Base-by-base conservation (phyloP, 37 sponge, comb jelly and placozoan species). In the Mnemiopsis leidyi region DNA sequence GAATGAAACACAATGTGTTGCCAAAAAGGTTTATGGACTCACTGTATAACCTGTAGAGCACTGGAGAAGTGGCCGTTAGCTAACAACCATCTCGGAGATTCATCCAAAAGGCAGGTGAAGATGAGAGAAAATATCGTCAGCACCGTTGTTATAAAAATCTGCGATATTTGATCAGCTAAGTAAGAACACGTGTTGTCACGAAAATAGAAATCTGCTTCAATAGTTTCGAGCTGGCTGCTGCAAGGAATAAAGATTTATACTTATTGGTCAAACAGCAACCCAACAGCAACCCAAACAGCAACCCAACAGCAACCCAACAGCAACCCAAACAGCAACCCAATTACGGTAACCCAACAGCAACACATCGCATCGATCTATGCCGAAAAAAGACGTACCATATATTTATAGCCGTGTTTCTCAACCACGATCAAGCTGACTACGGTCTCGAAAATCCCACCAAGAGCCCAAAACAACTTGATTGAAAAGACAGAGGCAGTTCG, bases 381-480 rank as follows among this genome's bases (percentile, higher is more conserved):
- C n/a, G n/a, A n/a, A n/a, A n/a, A n/a, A n/a, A n/a, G n/a, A n/a
- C 25, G 20, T 71, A 71, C 75, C 75, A 29, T n/a, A 25, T 71
- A 71, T 18, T 71, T 71, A 28, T 71, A 71, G 3, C 75, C 75
- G 5, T 29, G 75, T n/a, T 28, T 2, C 30, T n/a, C 30, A 7
- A 71, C 2, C 25, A 71, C 75, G 20, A 71, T 29, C 25, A 29
- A 23, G 25, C 75, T 28, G 3, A 71, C 30, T 29, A 28, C n/a
- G n/a, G 75, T 71, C 30, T 71, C 75, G 30, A 71, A 71, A 2
- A 71, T 71, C 20, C 75, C 75, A n/a, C 75, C 75, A 5, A 28
- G 3, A 28, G 75, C 75, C 75, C 75, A 71, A 25, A 71, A 71
- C 75, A 71, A 5, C 30, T 71, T 71, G 20, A 71, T 25, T 7